Evolutionary conservation across 92 coral and sea anemone species (phyloP).

Genomic region (Phymanthus crucifer): DNA sequence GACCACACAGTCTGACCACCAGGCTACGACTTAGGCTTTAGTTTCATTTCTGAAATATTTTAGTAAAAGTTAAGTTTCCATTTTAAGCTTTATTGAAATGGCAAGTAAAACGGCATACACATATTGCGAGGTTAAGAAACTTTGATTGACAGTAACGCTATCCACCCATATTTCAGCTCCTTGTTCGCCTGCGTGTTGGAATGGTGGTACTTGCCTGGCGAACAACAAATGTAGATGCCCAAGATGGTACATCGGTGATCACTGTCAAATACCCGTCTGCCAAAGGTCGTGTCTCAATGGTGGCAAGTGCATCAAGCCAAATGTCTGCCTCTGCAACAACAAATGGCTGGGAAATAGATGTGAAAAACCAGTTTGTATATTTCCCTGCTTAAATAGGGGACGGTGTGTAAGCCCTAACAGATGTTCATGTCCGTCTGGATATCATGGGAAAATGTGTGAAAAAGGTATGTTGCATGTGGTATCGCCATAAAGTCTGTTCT

Average conservation of each 20-base stretch:
- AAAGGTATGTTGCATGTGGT: constrained; percentile 52
- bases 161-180: constrained; percentile 47
- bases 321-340: constrained; percentile 75
- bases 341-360: constrained; percentile 79
- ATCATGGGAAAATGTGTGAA: constrained; percentile 79
- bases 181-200: constrained; percentile 73
- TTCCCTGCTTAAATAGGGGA: constrained; percentile 76
- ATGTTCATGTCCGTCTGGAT: constrained; percentile 88
- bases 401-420: constrained; percentile 81
- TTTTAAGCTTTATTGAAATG: too few species aligned
- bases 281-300: constrained; percentile 77
- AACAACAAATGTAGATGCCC: constrained; percentile 67
- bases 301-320: constrained; percentile 80
- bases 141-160: too few species aligned
- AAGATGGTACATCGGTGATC: constrained; percentile 71
- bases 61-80: too few species aligned
- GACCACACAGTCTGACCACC: too few species aligned
- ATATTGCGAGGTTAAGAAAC: too few species aligned
- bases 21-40: too few species aligned
- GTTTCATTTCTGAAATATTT: background rate
- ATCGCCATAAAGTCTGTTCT: background rate
- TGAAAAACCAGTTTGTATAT: constrained; percentile 61
- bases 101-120: too few species aligned
- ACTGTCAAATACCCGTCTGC: constrained; percentile 76
- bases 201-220: constrained; percentile 82